Evolutionary conservation across 2,113 vertebrate species (phyloP), one percentile per base, ranked within the genome.

Genomic region (Periophthalmus modestus): DNA sequence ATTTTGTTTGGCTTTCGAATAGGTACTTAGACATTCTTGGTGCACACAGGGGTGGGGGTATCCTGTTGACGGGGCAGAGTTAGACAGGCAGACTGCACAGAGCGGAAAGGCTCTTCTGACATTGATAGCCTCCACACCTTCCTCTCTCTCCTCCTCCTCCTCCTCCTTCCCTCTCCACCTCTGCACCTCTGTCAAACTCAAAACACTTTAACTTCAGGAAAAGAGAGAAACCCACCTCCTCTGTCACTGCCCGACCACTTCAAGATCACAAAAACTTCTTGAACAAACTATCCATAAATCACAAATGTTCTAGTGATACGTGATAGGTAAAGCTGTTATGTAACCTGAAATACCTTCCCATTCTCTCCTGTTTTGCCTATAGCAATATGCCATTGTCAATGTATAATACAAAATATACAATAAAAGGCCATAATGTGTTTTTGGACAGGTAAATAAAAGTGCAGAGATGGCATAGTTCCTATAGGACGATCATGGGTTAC

Each of bases 31-130:
- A 34, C 48, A 77, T 69, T 62, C 59, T 36, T 15, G 54, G 21
- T 10, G 33, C 10, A 33, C 72, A 66, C 48, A 24, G 54, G 16
- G 28, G 43, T 24, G 76, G 28, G 33, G 24, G 21, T 65, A 78
- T 87, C 77, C 81, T 82, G 75, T 81, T 83, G 73, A 75, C 39
- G 66, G 34, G 58, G 66, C 36, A 66, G 39, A 36, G 39, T 57
- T 62, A 67, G 61, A 82, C 34, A 61, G 77, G 70, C 52, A 28
- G 66, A 21, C 61, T 73, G 55, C 52, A 33, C 66, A 67, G 68
- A 57, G 58, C 12, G 14, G 73, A 67, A 66, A 59, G 47, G 28
- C 58, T 5, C 16, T 79, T 71, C 12, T 79, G 54, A 70, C 69
- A 15, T 36, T 28, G 48, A 71, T 16, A 24, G 19, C 47, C 57